Evolutionary conservation across 2,797 vertebrate species (phyloP).

Genomic region (Catharus ustulatus): DNA sequence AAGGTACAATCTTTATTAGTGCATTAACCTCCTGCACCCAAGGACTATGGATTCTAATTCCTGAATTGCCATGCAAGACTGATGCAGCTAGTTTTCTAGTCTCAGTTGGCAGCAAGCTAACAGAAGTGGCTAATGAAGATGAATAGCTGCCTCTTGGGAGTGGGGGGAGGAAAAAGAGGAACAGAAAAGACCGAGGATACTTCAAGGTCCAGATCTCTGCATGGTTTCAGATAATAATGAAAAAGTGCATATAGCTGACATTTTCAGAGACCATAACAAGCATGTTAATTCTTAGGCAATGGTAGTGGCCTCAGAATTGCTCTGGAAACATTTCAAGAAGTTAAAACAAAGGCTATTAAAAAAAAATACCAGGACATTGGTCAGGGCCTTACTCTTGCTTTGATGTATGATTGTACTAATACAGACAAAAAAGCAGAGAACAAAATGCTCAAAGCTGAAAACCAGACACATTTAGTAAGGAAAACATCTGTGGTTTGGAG

Average conservation of each 20-base stretch:
- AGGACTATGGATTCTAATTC: constrained; percentile 68
- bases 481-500: constrained; percentile 67
- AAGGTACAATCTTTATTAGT: constrained; percentile 69
- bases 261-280: constrained; percentile 28
- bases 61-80: constrained; percentile 67
- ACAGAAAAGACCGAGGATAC: constrained; percentile 41
- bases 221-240: constrained; percentile 43
- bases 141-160: constrained; percentile 56
- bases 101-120: constrained; percentile 45
- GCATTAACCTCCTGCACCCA: constrained; percentile 69
- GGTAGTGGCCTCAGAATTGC: constrained; percentile 27
- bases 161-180: neutral
- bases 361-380: constrained; percentile 24
- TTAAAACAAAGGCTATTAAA: constrained; percentile 60
- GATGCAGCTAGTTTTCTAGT: constrained; percentile 62
- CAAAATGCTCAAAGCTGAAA: constrained; percentile 54
- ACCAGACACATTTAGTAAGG: constrained; percentile 21
- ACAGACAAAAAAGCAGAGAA: constrained; percentile 27
- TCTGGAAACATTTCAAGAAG: constrained; percentile 63
- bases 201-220: constrained; percentile 60
- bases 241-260: neutral
- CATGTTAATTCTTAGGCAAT: constrained; percentile 49
- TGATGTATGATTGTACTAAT: constrained; percentile 60
- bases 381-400: constrained; percentile 45
- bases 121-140: constrained; percentile 64